These are phyloP conservation scores for Trissoscelio sp. DNA, from an alignment of 2,888 invertebrate species.

Conservation along the genomic window DNA sequence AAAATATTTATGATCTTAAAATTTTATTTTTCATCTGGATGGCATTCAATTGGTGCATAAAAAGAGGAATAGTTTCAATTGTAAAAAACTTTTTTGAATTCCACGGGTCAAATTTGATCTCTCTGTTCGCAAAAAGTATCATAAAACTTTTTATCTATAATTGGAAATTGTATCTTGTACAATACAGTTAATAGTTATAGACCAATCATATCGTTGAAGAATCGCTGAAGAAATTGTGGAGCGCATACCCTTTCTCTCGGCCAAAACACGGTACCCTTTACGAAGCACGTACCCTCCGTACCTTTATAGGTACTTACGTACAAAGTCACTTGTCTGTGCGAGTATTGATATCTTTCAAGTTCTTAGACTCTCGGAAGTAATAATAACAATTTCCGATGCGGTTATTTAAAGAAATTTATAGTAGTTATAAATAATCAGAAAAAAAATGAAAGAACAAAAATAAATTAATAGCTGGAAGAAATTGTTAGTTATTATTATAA, in stretches of 20 bases:
- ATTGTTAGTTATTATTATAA: neutral
- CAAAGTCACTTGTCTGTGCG: slow-evolving; percentile 30
- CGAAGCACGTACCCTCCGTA: slow-evolving; percentile 40
- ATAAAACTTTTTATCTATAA: slow-evolving; percentile 46
- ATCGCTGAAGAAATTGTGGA: slow-evolving; percentile 31
- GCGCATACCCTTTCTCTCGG: slow-evolving; percentile 34
- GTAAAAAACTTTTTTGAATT: slow-evolving; percentile 18
- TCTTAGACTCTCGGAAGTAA: slow-evolving; percentile 32
- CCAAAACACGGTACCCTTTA: slow-evolving; percentile 34
- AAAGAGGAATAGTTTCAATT: neutral
- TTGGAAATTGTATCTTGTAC: slow-evolving; percentile 49
- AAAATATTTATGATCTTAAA: neutral
- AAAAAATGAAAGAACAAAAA: neutral
- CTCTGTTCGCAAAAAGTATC: slow-evolving; percentile 28
- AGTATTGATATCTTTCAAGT: slow-evolving; percentile 40
- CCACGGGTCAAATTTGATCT: slow-evolving; percentile 19
- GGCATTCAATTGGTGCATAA: neutral
- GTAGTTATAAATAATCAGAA: slow-evolving; percentile 6
- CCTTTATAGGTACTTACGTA: slow-evolving; percentile 46
- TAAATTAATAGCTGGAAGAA: slow-evolving; percentile 8
- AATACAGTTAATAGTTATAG: slow-evolving; percentile 45
- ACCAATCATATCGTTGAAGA: slow-evolving; percentile 39
- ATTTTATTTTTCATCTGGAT: neutral
- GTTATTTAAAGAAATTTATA: slow-evolving; percentile 30
- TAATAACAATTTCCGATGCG: slow-evolving; percentile 30